These are phyloP conservation scores for Pardalotus punctatus DNA, from an alignment of 2,113 vertebrate genomes.

Conservation along the genomic window DNA sequence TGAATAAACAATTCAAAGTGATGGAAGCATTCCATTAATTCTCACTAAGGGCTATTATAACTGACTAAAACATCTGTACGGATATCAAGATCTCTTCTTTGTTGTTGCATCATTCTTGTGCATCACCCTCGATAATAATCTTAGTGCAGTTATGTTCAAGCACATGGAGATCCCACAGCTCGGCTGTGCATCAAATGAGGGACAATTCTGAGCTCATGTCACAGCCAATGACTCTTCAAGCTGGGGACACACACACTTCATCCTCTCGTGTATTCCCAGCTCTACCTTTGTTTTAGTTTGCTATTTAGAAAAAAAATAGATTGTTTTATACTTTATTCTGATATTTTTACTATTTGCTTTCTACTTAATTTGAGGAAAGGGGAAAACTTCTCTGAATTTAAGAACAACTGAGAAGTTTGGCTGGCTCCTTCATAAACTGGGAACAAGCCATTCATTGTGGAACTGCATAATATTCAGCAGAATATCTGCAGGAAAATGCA, in stretches of 20 bases:
- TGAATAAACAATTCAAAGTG: neutral
- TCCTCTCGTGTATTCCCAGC: neutral
- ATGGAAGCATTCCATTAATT: neutral
- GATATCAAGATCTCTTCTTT: neutral
- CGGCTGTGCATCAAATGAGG: neutral
- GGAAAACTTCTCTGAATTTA: neutral
- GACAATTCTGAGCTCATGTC: neutral
- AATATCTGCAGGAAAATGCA: neutral
- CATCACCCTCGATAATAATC: neutral
- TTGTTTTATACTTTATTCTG: neutral
- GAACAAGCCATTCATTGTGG: neutral
- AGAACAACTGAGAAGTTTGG: neutral
- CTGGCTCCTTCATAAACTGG: neutral
- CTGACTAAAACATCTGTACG: neutral
- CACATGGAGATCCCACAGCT: neutral
- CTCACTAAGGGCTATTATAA: neutral
- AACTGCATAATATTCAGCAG: neutral
- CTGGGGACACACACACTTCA: rapidly evolving
- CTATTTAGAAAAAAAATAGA: neutral
- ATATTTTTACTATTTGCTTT: neutral
- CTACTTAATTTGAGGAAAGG: neutral
- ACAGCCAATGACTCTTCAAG: neutral
- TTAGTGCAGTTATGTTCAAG: neutral
- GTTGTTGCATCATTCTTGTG: neutral
- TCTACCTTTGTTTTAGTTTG: neutral